These are phyloP conservation scores for Cairina moschata DNA, from an alignment of 2,113 vertebrate species.

Conservation along the genomic window DNA sequence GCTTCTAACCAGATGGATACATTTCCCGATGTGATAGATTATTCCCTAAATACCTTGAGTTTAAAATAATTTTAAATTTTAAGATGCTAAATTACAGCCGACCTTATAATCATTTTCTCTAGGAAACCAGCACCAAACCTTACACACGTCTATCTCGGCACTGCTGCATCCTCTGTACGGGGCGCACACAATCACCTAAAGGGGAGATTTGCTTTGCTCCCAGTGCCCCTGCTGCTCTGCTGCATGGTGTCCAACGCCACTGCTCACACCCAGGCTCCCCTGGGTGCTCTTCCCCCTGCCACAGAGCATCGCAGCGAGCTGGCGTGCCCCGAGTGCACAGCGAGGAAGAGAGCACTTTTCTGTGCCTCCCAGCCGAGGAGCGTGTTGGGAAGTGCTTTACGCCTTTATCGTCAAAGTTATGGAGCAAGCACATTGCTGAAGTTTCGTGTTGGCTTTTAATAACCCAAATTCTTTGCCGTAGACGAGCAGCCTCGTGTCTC, in stretches of 20 bases:
- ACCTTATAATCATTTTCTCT: background rate
- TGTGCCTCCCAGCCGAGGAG: background rate
- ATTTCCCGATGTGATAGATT: background rate
- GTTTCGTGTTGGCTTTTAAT: rapidly evolving
- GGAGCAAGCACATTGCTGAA: background rate
- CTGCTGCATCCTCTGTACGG: background rate
- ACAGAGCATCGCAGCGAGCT: too few relatives aligned
- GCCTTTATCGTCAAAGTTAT: rapidly evolving
- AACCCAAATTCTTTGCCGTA: rapidly evolving
- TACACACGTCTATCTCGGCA: background rate
- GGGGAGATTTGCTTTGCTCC: constrained; percentile 1
- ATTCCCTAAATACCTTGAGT: background rate
- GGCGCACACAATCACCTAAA: background rate
- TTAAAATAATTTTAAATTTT: constrained; percentile 29
- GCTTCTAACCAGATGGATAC: background rate
- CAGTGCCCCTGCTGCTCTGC: background rate
- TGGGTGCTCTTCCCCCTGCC: rapidly evolving
- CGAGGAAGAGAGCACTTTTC: too few relatives aligned
- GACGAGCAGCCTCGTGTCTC: rapidly evolving
- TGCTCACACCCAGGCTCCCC: background rate
- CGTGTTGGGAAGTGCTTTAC: background rate
- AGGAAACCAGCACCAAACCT: background rate
- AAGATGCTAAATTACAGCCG: background rate
- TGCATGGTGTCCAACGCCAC: background rate
- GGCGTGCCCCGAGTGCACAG: too few relatives aligned